Evolutionary conservation across 2,888 invertebrate species (phyloP), one percentile per base, ranked within the genome.

Genomic region (Phortica okadai): DNA sequence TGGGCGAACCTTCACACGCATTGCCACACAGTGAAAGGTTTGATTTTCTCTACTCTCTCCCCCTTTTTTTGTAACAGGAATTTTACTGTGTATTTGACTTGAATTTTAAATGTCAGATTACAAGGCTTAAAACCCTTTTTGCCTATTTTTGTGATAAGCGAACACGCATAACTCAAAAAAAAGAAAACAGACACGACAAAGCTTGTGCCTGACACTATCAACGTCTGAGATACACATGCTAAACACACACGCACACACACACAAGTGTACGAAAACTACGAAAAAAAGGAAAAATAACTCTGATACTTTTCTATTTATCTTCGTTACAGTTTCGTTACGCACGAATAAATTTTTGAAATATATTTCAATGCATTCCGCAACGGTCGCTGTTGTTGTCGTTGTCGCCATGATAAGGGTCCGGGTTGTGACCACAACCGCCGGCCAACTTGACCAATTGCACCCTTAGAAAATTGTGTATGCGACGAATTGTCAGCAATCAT

Each of bases 81-180:
- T 33, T 33, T 67, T 25, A 50, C 16, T 74, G 66, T 59, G 69
- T 69, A 58, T 69, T 77, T 77, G 62, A 78, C 76, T 75, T 45
- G 76, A 80, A 77, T 77, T 76, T 76, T 74, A 58, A 77, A 77
- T 76, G 76, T 56, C 70, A 74, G 76, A 78, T 77, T 74, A 75
- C 66, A 74, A 56, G 59, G 33, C 69, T 74, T 70, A 74, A 75
- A 69, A 56, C 56, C 54, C 44, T 72, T 72, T 72, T 72, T 72
- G 21, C n/a, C n/a, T 56, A 10, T 14, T 62, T 74, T 72, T 75
- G 62, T 73, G 73, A 74, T 77, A 79, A 82, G 2, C 14, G 16
- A 44, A n/a, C 11, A 79, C 74, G 75, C 80, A 78, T 76, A 77
- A 78, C 78, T 76, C 72, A 75, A 76, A 75, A 21, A 56, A 8